Conservation (phyloP, 2,797 vertebrate genomes). For the Scyliorhinus canicula region DNA sequence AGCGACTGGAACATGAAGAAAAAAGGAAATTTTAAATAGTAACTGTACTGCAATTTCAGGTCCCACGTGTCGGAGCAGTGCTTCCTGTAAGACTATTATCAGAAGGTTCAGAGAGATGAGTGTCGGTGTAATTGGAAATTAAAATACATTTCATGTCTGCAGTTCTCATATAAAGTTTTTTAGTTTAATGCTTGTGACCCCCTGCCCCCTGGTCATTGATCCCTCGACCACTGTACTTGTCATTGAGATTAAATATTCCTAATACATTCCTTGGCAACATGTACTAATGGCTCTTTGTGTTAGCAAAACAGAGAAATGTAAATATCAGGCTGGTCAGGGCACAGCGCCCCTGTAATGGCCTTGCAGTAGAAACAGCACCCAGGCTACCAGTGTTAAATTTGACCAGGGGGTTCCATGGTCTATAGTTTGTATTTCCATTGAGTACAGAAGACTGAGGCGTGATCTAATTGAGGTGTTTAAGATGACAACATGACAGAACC, state of each 20-base stretch:
- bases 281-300: too few relatives aligned
- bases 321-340: neutral
- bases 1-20: neutral
- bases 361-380: too few relatives aligned
- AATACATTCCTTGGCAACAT: neutral
- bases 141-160: neutral
- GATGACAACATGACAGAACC: neutral
- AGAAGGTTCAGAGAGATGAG: neutral
- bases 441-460: neutral
- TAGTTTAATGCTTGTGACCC: neutral
- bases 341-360: neutral
- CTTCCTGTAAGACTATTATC: neutral
- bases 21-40: neutral
- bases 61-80: neutral
- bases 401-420: too few relatives aligned
- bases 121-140: neutral
- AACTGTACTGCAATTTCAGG: too few relatives aligned
- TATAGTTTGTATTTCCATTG: neutral
- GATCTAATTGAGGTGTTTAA: neutral
- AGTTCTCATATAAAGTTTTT: neutral
- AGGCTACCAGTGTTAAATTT: neutral
- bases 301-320: neutral
- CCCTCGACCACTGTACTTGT: too few relatives aligned
- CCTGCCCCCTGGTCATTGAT: too few relatives aligned
- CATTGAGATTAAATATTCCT: neutral